Percentiles rank a stretch among this genome's conserved stretches.
phyloP scores from a whole-genome alignment of 2,888 invertebrate genomes.

The Maniola hyperantus region DNA sequence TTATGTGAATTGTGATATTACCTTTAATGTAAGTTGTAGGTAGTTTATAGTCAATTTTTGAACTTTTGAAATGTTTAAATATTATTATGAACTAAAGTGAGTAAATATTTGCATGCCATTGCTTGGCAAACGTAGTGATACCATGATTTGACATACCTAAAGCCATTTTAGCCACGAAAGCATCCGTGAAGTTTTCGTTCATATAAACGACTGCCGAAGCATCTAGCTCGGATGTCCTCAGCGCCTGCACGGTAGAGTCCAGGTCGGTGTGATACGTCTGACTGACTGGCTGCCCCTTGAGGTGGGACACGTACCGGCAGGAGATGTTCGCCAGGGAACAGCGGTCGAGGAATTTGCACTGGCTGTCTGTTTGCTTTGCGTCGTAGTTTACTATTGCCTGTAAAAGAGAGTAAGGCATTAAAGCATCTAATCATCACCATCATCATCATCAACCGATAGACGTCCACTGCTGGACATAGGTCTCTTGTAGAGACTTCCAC shows the following conservation, averaged over 20 bases:
- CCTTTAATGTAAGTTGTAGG: no score
- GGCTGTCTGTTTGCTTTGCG: neutral
- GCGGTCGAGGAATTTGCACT: neutral
- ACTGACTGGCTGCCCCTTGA: neutral
- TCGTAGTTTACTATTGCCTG: conserved; percentile 7
- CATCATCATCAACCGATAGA: no score
- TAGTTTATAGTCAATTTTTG: no score
- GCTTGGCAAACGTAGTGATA: no score
- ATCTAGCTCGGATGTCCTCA: neutral
- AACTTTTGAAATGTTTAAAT: no score
- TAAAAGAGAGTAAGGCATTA: neutral
- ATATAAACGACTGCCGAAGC: neutral
- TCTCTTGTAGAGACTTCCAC: no score
- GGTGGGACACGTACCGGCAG: conserved; percentile 1
- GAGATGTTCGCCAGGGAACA: neutral
- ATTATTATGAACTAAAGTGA: no score
- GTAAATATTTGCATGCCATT: no score
- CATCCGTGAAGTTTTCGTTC: conserved; percentile 15
- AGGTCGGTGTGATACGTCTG: neutral
- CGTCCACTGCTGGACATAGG: no score
- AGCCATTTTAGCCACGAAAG: conserved; percentile 11
- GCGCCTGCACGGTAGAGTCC: neutral
- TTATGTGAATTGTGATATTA: no score
- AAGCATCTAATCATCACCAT: no score
- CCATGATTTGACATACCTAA: no score